These are phyloP conservation scores for Piaya cayana DNA, from an alignment of 2,113 vertebrate species.

Conservation along the genomic window DNA sequence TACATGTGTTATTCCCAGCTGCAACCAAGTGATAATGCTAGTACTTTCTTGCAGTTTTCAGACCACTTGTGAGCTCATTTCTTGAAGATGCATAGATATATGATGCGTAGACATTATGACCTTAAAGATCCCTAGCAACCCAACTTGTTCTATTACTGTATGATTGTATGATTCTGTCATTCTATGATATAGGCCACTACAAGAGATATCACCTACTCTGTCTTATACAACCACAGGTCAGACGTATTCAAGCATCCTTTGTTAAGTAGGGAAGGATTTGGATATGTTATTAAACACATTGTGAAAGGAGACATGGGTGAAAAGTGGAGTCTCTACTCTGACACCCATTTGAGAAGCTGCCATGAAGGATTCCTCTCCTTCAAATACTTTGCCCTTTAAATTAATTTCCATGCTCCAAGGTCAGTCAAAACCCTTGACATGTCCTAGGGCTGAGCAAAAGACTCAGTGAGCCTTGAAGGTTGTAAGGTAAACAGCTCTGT, in stretches of 20 bases:
- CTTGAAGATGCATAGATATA: not conserved
- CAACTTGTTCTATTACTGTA: too few relatives aligned
- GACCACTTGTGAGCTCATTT: not conserved
- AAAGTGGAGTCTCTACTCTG: not conserved
- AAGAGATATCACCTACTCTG: not conserved
- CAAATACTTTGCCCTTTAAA: not conserved
- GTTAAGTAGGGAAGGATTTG: not conserved
- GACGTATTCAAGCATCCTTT: not conserved
- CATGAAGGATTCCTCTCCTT: not conserved
- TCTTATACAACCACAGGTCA: not conserved
- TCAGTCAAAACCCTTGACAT: accelerated
- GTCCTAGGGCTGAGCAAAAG: not conserved
- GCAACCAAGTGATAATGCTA: not conserved
- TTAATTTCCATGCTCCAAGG: not conserved
- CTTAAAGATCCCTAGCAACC: too few relatives aligned
- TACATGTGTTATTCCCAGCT: not conserved
- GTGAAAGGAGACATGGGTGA: not conserved
- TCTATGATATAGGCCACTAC: not conserved
- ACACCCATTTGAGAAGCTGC: not conserved
- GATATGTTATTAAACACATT: not conserved
- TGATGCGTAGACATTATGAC: too few relatives aligned
- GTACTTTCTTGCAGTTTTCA: not conserved
- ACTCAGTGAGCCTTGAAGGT: not conserved
- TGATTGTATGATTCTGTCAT: too few relatives aligned
- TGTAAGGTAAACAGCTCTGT: not conserved